These are phyloP conservation scores for Acronicta leporina DNA, from an alignment of 2,888 invertebrate species.

Conservation along the genomic window DNA sequence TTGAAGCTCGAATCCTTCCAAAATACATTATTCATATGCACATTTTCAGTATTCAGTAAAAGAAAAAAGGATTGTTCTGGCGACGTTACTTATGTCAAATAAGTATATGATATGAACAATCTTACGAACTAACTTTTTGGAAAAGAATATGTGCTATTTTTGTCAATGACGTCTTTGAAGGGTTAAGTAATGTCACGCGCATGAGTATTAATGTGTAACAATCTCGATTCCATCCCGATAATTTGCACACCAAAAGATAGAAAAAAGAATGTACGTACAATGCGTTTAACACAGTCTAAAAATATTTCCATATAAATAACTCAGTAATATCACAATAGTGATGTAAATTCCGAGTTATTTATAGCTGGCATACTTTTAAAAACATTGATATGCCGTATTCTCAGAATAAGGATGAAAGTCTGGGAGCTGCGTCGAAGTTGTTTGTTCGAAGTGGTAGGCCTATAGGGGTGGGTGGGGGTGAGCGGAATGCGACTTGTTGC, in stretches of 20 bases:
- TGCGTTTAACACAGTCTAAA: constrained; percentile 20
- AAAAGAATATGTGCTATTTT: constrained; percentile 5
- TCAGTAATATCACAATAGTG: constrained; percentile 4
- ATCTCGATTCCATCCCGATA: constrained; percentile 14
- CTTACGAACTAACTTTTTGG: neutral
- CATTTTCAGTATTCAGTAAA: constrained; percentile 28
- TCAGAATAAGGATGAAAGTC: constrained; percentile 14
- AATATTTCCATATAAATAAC: constrained; percentile 34
- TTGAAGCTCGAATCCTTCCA: constrained; percentile 37
- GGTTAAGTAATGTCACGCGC: constrained; percentile 14
- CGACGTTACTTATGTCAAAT: constrained; percentile 10
- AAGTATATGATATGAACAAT: neutral
- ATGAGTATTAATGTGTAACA: neutral
- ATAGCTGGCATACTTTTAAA: constrained; percentile 18
- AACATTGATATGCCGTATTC: constrained; percentile 12
- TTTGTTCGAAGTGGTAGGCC: constrained; percentile 54
- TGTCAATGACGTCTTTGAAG: constrained; percentile 9
- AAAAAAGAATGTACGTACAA: constrained; percentile 9
- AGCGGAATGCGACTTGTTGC: constrained; percentile 81
- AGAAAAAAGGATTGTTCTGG: constrained; percentile 19
- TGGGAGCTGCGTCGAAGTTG: constrained; percentile 22
- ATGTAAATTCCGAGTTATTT: constrained; percentile 16
- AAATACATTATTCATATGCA: constrained; percentile 53
- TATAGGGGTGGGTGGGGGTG: constrained; percentile 54
- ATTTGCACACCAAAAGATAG: constrained; percentile 9